Evolutionary conservation across 35 echinoderm and acorn worm species (phyloP).

Genomic region (Apostichopus japonicus): DNA sequence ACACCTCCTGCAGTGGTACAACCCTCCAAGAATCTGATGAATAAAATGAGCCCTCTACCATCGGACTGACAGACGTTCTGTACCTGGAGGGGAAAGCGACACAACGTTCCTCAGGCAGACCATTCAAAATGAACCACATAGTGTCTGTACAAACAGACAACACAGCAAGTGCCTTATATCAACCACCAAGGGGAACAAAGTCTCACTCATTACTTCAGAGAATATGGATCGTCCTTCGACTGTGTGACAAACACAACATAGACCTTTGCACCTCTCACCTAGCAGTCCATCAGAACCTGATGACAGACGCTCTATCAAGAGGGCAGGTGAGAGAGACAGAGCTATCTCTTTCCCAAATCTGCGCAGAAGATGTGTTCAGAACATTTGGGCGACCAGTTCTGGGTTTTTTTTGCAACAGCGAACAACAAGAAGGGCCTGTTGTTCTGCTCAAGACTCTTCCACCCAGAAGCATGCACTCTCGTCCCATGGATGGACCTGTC

Average conservation of each 20-base stretch:
- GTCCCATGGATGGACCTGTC: too few species aligned
- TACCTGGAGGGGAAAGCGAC: too few species aligned
- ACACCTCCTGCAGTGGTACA: too few species aligned
- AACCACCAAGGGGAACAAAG: too few species aligned
- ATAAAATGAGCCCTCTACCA: too few species aligned
- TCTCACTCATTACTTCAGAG: not conserved
- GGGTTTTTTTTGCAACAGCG: too few species aligned
- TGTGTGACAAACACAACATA: too few species aligned
- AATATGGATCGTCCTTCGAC: not conserved
- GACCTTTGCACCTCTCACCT: not conserved
- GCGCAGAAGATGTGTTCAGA: slow-evolving; percentile 1
- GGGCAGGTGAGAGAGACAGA: not conserved
- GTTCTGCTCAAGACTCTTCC: too few species aligned
- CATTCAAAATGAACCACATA: slow-evolving; percentile 5
- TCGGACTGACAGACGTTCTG: too few species aligned
- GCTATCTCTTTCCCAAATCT: not conserved
- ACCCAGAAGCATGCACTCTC: too few species aligned
- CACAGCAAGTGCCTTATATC: not conserved
- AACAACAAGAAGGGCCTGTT: too few species aligned
- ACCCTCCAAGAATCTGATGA: too few species aligned
- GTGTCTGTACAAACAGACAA: not conserved
- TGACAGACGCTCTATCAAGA: not conserved
- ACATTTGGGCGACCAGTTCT: not conserved
- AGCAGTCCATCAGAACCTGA: not conserved
- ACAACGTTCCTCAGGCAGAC: not conserved